These are phyloP conservation scores for Zenarchopterus dispar DNA, from an alignment of 2,797 vertebrate species.

Conservation along the genomic window DNA sequence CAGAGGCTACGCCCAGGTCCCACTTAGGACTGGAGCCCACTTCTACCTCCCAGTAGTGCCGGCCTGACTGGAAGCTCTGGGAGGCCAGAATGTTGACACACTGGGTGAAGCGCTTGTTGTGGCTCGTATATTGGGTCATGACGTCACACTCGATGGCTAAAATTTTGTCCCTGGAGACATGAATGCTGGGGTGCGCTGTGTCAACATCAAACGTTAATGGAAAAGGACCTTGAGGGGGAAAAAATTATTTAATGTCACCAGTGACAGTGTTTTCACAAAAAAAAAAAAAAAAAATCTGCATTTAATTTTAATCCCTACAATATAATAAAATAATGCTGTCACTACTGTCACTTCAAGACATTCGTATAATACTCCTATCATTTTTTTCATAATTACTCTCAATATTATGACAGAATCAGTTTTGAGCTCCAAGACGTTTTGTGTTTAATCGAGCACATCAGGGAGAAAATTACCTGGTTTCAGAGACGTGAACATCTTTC, in stretches of 20 bases:
- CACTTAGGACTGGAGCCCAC: slow-evolving; percentile 88
- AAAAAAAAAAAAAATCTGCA: neutral
- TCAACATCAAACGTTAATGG: slow-evolving; percentile 84
- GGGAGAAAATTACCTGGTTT: slow-evolving; percentile 75
- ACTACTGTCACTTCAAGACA: neutral
- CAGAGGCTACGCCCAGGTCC: slow-evolving; percentile 87
- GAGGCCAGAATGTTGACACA: slow-evolving; percentile 85
- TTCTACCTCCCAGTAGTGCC: slow-evolving; percentile 90
- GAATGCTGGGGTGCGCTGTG: slow-evolving; percentile 86
- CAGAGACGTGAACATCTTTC: slow-evolving; percentile 83
- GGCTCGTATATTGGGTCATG: slow-evolving; percentile 42
- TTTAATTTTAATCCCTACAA: slow-evolving; percentile 8
- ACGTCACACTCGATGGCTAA: slow-evolving; percentile 76
- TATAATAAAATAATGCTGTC: slow-evolving; percentile 4
- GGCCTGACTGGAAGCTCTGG: slow-evolving; percentile 80
- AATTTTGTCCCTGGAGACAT: slow-evolving; percentile 83
- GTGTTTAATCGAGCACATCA: slow-evolving; percentile 18
- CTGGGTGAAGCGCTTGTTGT: slow-evolving; percentile 83
- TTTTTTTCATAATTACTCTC: slow-evolving; percentile 27
- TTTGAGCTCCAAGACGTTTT: slow-evolving; percentile 16
- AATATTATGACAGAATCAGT: slow-evolving; percentile 5
- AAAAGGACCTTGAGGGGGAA: slow-evolving; percentile 76
- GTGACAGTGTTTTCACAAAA: neutral
- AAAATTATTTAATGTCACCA: slow-evolving; percentile 18
- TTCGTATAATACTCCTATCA: slow-evolving; percentile 8